Evolutionary conservation across 2,797 vertebrate genomes (phyloP).

Genomic region (Hozukius guyotensis): DNA sequence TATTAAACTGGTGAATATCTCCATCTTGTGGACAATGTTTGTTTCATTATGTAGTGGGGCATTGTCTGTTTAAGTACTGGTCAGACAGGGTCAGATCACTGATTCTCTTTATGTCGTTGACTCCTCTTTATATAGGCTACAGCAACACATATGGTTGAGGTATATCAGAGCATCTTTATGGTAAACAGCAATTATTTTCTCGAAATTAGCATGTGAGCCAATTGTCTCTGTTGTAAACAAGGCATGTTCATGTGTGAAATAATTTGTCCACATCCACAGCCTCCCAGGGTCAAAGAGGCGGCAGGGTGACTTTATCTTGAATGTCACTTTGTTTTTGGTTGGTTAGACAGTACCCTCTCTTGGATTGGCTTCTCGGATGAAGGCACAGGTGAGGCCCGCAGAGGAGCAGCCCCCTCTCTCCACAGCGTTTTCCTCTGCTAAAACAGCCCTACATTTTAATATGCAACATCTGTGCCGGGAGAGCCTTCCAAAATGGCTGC

Average conservation of each 20-base stretch:
- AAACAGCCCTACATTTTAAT: slow-evolving; percentile 87
- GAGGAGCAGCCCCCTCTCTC: slow-evolving; percentile 77
- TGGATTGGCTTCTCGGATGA: slow-evolving; percentile 88
- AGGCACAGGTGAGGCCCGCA: slow-evolving; percentile 86
- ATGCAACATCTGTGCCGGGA: slow-evolving; percentile 90
- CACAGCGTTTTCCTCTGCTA: slow-evolving; percentile 72
- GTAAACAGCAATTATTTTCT: background rate
- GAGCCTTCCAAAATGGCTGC: slow-evolving; percentile 89
- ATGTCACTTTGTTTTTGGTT: slow-evolving; percentile 89
- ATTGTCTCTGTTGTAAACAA: slow-evolving; percentile 67
- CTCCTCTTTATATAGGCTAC: background rate
- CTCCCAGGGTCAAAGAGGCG: slow-evolving; percentile 78
- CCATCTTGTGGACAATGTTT: slow-evolving; percentile 85
- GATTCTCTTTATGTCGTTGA: background rate
- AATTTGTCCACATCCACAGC: slow-evolving; percentile 73
- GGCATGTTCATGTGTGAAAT: slow-evolving; percentile 71
- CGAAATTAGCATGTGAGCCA: slow-evolving; percentile 13
- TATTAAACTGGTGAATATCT: slow-evolving; percentile 85
- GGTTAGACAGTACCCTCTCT: slow-evolving; percentile 84
- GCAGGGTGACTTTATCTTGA: slow-evolving; percentile 86
- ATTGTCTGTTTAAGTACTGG: slow-evolving; percentile 14
- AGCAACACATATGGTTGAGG: background rate
- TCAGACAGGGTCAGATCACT: slow-evolving; percentile 24
- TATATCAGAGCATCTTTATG: background rate
- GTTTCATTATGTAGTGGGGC: background rate